Evolutionary conservation across 2,888 invertebrate genomes (phyloP).

Genomic region (Gastracanthus pulcherrimus): DNA sequence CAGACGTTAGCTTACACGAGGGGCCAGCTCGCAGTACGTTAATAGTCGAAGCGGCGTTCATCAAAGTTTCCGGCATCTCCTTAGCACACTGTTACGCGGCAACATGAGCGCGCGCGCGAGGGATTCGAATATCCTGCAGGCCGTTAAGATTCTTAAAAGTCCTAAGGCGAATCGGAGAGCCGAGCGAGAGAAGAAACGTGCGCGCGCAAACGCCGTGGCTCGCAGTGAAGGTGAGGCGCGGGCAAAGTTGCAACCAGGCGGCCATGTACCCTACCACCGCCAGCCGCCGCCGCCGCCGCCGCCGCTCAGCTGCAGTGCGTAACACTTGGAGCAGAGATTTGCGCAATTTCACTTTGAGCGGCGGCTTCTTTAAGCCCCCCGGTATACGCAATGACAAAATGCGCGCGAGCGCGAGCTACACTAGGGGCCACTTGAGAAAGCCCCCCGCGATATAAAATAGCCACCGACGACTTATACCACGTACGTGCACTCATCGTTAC

Average conservation of each 20-base stretch:
- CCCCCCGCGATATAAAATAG: background rate
- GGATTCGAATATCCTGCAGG: background rate
- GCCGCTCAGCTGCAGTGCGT: background rate
- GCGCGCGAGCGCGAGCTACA: background rate
- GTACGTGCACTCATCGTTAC: slow-evolving; percentile 1
- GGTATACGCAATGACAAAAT: background rate
- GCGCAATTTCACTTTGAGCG: slow-evolving; percentile 27
- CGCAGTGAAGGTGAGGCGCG: slow-evolving; percentile 9
- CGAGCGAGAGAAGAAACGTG: background rate
- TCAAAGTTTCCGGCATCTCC: slow-evolving; percentile 36
- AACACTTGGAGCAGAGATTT: slow-evolving; percentile 27
- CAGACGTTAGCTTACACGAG: slow-evolving; percentile 21
- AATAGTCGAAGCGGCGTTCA: background rate
- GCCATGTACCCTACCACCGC: slow-evolving; percentile 24
- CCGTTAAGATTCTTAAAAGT: slow-evolving; percentile 43
- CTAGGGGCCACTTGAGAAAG: slow-evolving; percentile 6
- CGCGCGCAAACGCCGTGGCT: too few relatives aligned
- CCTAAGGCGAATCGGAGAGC: slow-evolving; percentile 20
- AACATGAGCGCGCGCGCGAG: background rate
- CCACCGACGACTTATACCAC: background rate
- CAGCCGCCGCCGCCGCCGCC: too few relatives aligned
- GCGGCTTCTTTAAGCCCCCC: slow-evolving; percentile 32
- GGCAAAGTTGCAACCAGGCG: slow-evolving; percentile 20
- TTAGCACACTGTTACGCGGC: too few relatives aligned
- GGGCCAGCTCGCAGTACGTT: background rate